Conservation (phyloP, 2,797 vertebrate species). For the Cyprinella venusta region DNA sequence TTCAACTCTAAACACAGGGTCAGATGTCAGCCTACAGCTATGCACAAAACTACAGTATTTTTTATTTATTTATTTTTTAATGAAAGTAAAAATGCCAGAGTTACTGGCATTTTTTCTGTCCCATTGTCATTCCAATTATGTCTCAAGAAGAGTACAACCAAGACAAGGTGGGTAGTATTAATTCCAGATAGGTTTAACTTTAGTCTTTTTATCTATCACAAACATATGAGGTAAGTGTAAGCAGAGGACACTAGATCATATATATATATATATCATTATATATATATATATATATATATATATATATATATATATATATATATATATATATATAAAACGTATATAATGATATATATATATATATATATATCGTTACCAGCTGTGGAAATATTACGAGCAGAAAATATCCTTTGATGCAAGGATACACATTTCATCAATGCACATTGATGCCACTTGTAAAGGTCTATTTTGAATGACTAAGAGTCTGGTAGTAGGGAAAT, state of each 20-base stretch:
- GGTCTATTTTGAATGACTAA: constrained; percentile 24
- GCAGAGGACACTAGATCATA: background rate
- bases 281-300: too few relatives aligned
- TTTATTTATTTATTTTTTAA: too few relatives aligned
- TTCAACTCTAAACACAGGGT: constrained; percentile 63
- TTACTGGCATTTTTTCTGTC: constrained; percentile 40
- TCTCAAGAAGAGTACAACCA: constrained; percentile 57
- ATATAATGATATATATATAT: too few relatives aligned
- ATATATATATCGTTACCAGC: background rate
- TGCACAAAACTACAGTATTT: constrained; percentile 47
- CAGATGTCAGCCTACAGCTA: constrained; percentile 62
- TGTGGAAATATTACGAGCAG: background rate
- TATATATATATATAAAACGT: too few relatives aligned
- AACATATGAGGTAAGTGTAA: background rate
- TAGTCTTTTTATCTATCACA: constrained; percentile 28
- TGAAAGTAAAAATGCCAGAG: background rate
- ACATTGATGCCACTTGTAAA: background rate
- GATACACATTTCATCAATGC: constrained; percentile 5
- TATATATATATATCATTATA: too few relatives aligned
- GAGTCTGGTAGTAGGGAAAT: constrained; percentile 15
- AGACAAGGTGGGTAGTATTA: constrained; percentile 58
- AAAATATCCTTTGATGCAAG: background rate
- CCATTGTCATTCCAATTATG: constrained; percentile 65
- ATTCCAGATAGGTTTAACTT: constrained; percentile 38
- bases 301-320: too few relatives aligned